phyloP scores from a whole-genome alignment of 2,113 vertebrate species.

The Boleophthalmus pectinirostris region DNA sequence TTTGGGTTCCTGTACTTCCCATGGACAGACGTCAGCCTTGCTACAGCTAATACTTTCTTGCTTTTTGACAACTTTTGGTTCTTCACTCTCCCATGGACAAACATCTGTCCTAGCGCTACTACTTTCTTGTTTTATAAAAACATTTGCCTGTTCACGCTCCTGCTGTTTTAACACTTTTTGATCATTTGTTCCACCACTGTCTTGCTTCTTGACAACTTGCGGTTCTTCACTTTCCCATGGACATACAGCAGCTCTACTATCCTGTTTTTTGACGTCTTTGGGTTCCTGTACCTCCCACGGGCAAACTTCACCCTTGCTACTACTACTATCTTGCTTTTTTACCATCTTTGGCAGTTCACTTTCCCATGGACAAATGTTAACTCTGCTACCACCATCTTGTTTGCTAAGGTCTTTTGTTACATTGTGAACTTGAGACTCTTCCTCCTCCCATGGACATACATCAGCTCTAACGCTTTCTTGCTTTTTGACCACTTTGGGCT shows the following conservation, averaged over 20 bases:
- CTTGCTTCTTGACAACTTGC: slow-evolving; percentile 27
- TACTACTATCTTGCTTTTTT: slow-evolving; percentile 8
- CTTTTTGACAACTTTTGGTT: neutral
- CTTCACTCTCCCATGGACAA: slow-evolving; percentile 54
- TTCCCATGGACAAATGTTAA: slow-evolving; percentile 36
- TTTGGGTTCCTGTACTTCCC: slow-evolving; percentile 34
- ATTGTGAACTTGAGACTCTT: slow-evolving; percentile 37
- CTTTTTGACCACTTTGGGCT: slow-evolving; percentile 8
- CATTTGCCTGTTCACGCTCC: slow-evolving; percentile 15
- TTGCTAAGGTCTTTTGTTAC: slow-evolving; percentile 24
- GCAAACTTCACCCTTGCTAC: slow-evolving; percentile 27
- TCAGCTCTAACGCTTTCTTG: slow-evolving; percentile 18
- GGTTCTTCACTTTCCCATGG: slow-evolving; percentile 50
- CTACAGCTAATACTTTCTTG: slow-evolving; percentile 15
- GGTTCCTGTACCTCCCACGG: slow-evolving; percentile 40
- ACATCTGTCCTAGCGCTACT: slow-evolving; percentile 6
- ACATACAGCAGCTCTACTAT: slow-evolving; percentile 31
- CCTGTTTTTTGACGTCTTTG: slow-evolving; percentile 5
- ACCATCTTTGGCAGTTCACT: slow-evolving; percentile 2
- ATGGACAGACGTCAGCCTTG: slow-evolving; percentile 45
- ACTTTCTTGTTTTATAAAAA: slow-evolving; percentile 7
- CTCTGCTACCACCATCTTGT: slow-evolving; percentile 5
- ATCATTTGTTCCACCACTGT: slow-evolving; percentile 5
- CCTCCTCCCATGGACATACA: slow-evolving; percentile 54
- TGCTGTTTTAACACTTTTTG: neutral